phyloP scores from a whole-genome alignment of 2,797 vertebrate genomes.

The Phalanger gymnotis region DNA sequence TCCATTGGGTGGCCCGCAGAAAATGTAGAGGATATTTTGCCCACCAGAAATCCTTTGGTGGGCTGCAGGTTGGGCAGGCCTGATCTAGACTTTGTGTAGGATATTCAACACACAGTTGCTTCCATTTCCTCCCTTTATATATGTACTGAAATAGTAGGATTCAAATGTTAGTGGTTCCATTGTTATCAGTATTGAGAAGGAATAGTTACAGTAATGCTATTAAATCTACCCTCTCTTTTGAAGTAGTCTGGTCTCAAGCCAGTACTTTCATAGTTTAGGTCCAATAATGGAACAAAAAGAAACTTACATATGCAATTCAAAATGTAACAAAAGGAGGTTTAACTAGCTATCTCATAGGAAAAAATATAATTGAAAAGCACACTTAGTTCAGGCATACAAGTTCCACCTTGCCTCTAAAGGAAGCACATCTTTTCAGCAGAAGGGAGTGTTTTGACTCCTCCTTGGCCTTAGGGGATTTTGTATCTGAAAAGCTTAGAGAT shows the following conservation, averaged over 20 bases:
- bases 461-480: too few relatives aligned
- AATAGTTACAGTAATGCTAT: background rate
- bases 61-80: too few relatives aligned
- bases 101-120: background rate
- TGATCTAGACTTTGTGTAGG: background rate
- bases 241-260: background rate
- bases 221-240: background rate
- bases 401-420: too few relatives aligned
- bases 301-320: background rate
- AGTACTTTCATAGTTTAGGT: background rate
- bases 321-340: background rate
- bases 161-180: background rate
- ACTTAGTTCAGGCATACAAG: too few relatives aligned
- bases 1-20: too few relatives aligned
- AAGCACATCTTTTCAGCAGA: too few relatives aligned
- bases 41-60: too few relatives aligned
- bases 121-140: background rate
- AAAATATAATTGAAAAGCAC: background rate
- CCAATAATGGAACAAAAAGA: background rate
- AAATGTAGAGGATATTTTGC: too few relatives aligned
- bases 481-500: too few relatives aligned
- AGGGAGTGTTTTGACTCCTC: too few relatives aligned
- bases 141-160: background rate
- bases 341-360: background rate
- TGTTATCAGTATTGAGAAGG: background rate